Percentiles rank a stretch among this genome's conserved stretches.
phyloP scores from a whole-genome alignment of 2,113 vertebrate genomes.

The Aphyosemion australe region DNA sequence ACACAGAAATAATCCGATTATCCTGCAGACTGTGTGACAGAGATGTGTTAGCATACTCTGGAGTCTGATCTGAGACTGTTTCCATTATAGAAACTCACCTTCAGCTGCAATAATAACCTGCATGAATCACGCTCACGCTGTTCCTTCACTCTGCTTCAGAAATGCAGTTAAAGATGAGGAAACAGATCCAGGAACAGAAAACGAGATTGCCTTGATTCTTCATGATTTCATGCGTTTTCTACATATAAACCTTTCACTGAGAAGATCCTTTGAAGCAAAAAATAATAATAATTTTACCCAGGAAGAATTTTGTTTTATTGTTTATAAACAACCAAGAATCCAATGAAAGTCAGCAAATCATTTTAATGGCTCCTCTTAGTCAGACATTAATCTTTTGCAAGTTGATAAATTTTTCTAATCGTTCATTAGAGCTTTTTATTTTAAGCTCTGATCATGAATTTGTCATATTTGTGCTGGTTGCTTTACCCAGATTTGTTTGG shows the following conservation, averaged over 20 bases:
- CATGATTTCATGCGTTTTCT: too few species aligned
- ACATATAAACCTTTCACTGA: not conserved
- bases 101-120: conserved; percentile 12
- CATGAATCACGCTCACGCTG: conserved; percentile 35
- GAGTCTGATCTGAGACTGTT: too few species aligned
- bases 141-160: conserved; percentile 18
- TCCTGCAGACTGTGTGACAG: not conserved
- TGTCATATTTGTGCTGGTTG: conserved; percentile 15
- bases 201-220: too few species aligned
- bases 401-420: conserved; percentile 40
- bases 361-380: not conserved
- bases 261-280: not conserved
- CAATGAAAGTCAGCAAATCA: not conserved
- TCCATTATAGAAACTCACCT: too few species aligned
- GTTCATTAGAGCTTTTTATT: not conserved
- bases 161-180: conserved; percentile 33
- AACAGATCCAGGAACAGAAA: conserved; percentile 2
- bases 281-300: not conserved
- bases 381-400: not conserved
- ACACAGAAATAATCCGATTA: conserved; percentile 27
- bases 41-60: too few species aligned
- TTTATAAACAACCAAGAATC: not conserved
- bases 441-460: conserved; percentile 11
- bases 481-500: conserved; percentile 17
- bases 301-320: not conserved